phyloP scores from a whole-genome alignment of 2,888 invertebrate genomes.

The Leptopilina drosophilae region DNA sequence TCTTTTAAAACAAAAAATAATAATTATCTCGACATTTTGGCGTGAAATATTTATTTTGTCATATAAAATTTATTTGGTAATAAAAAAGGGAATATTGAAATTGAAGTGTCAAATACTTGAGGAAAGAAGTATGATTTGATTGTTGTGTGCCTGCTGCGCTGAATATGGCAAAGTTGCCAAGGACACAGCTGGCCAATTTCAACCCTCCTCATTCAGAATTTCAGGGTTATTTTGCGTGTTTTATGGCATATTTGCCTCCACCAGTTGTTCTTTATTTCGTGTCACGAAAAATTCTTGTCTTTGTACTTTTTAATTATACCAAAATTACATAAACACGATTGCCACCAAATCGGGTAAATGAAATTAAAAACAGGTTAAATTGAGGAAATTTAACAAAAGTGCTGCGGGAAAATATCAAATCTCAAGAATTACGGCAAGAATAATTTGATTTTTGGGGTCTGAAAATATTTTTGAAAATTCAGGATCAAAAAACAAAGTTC shows the following conservation, averaged over 20 bases:
- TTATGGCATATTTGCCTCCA: conserved; percentile 30
- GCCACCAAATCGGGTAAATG: too few species aligned
- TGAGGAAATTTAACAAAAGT: not conserved
- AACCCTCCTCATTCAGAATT: conserved; percentile 34
- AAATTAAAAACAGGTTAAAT: too few species aligned
- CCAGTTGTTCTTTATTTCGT: conserved; percentile 33
- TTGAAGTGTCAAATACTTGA: conserved; percentile 18
- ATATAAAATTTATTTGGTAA: not conserved
- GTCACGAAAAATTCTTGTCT: not conserved
- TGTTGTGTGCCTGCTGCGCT: conserved; percentile 30
- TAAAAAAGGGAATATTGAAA: not conserved
- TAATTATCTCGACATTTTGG: too few species aligned
- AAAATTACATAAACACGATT: too few species aligned
- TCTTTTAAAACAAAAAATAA: too few species aligned
- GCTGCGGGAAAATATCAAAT: not conserved
- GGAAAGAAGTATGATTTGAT: conserved; percentile 16
- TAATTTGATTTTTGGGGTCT: too few species aligned
- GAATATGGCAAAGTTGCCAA: conserved; percentile 19
- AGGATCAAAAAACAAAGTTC: not conserved
- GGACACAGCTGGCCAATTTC: conserved; percentile 37
- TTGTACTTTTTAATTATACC: too few species aligned
- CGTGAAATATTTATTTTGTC: too few species aligned
- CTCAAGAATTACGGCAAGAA: too few species aligned
- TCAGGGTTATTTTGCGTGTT: conserved; percentile 31
- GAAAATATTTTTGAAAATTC: too few species aligned